Conservation (phyloP, 1,140 invertebrate species). For the Neodiprion pinetum region DNA sequence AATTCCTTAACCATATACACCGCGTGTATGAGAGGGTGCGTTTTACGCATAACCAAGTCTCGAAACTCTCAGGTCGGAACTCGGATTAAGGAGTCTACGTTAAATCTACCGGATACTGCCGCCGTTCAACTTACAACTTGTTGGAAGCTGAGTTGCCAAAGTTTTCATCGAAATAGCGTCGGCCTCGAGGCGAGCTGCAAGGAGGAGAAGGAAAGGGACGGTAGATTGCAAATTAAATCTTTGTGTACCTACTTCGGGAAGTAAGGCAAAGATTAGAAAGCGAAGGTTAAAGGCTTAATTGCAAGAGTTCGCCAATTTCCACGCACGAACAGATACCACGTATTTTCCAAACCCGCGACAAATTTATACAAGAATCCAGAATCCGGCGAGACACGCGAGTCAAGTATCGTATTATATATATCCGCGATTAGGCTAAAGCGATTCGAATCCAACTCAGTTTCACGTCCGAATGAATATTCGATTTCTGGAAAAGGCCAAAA, state of each 20-base stretch:
- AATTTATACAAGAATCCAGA: background rate
- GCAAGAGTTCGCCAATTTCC: background rate
- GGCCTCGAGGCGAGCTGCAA: background rate
- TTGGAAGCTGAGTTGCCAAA: background rate
- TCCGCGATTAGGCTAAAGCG: background rate
- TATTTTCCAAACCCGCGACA: background rate
- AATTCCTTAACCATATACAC: too few relatives aligned
- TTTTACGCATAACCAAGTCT: too few relatives aligned
- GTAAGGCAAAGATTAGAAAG: background rate
- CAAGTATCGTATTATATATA: too few relatives aligned
- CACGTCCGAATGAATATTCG: background rate
- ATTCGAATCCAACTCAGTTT: background rate
- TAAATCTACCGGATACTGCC: background rate
- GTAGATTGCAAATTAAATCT: constrained; percentile 3
- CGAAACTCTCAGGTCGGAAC: too few relatives aligned
- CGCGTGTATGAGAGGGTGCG: too few relatives aligned
- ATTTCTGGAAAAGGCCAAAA: background rate
- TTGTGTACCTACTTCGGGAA: background rate
- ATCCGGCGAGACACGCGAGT: background rate
- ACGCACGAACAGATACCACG: background rate
- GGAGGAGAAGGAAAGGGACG: background rate
- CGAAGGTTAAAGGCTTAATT: background rate
- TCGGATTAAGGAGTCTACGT: background rate
- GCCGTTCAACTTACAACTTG: background rate
- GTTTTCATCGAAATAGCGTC: background rate